Base-by-base conservation (phyloP, 2,797 vertebrate genomes). In the Dallia pectoralis region DNA sequence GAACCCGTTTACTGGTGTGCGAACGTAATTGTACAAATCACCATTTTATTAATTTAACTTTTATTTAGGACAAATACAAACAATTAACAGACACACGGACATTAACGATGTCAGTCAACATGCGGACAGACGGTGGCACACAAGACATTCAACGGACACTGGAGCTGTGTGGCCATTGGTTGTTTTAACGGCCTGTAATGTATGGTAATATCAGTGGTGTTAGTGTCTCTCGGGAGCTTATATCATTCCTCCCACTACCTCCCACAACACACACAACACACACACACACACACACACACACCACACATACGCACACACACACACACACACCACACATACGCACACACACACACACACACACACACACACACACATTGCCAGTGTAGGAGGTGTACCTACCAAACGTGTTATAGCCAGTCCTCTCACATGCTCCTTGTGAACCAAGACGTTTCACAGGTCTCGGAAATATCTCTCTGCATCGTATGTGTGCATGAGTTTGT, bases 261-360 rank as follows among this genome's bases (percentile, higher is more conserved):
- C 69, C 77, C 86, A 84, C 79, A 85, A 72, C 11, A 72, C 44
- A 72, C 44, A 72, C 70, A 72, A 51, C 71, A 66, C 71, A 53
- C 62, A 66, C 47, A 61, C 51, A 25, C 6, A 47, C 72, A 36
- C 25, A 66, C 48, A 27, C 8, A 5, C 44, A 44, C 36, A 30
- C n/a, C 63, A 33, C 59, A 66, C 62, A 47, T 40, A 47, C 44
- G 15, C 8, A 47, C 44, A 47, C 8, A 47, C 44, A 47, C 8
- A n/a, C n/a, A n/a, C n/a, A n/a, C n/a, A n/a, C n/a, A n/a, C n/a
- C n/a, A n/a, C n/a, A n/a, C n/a, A n/a, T n/a, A n/a, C n/a, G n/a
- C n/a, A 49, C 47, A 49, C 12, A 49, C 47, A 15, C 12, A 49
- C 47, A 49, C 12, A 18, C 47, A 49, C 3, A 49, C 12, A 49